phyloP scores from a whole-genome alignment of 2,797 vertebrate species.

The Psittacula derbiana region DNA sequence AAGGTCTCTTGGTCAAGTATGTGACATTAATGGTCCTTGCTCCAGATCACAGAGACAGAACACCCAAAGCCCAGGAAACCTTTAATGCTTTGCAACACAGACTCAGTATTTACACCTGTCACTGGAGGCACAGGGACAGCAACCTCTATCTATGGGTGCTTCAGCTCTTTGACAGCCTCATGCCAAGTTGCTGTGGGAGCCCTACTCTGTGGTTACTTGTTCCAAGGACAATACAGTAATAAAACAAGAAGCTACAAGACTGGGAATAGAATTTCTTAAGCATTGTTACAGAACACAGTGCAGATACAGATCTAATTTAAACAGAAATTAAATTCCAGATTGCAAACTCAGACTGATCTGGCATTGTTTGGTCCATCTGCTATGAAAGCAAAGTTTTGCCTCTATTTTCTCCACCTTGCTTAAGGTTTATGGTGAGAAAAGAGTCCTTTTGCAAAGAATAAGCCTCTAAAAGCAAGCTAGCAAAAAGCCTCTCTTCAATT shows the following conservation, averaged over 20 bases:
- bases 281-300: not conserved
- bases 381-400: not conserved
- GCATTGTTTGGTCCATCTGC: not conserved
- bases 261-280: not conserved
- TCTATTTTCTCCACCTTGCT: not conserved
- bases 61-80: not conserved
- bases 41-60: not conserved
- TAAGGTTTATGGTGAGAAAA: not conserved
- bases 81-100: not conserved
- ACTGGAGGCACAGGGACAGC: accelerated
- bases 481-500: not conserved
- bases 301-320: not conserved
- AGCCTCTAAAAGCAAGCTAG: not conserved
- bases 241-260: conserved; percentile 6
- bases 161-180: not conserved
- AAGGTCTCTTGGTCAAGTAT: not conserved
- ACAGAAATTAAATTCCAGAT: not conserved
- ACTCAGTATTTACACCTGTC: accelerated
- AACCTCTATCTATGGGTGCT: not conserved
- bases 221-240: conserved; percentile 34
- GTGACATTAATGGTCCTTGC: not conserved
- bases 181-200: not conserved
- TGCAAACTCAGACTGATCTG: not conserved
- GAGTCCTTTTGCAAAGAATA: not conserved
- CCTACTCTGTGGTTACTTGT: not conserved